A percentile compares a stretch with the other conserved stretches of the same genome.
Conservation (phyloP, 1,140 invertebrate genomes). For the Adoxophyes honmai region DNA sequence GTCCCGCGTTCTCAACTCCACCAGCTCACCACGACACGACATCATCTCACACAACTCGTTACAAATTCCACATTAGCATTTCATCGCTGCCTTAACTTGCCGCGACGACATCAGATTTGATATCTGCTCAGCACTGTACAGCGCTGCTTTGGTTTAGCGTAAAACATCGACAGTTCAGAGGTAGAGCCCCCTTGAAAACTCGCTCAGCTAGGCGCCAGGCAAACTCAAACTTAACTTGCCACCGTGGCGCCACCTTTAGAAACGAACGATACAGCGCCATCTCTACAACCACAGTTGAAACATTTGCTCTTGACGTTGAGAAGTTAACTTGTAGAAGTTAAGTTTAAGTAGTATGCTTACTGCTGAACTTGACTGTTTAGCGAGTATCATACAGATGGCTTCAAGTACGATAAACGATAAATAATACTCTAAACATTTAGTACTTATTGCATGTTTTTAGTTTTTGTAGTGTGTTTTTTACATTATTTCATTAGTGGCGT, state of each 20-base stretch:
- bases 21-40: conserved; percentile 26
- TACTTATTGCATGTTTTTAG: no score
- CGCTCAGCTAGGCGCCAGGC: neutral
- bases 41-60: neutral
- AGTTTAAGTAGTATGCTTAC: neutral
- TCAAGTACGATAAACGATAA: neutral
- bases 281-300: neutral
- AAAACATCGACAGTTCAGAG: neutral
- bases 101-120: no score
- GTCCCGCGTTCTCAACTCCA: conserved; percentile 35
- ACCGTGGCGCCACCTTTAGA: neutral
- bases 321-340: neutral
- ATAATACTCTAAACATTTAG: no score
- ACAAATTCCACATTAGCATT: neutral
- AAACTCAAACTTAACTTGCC: conserved; percentile 11
- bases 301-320: neutral
- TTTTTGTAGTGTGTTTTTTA: no score
- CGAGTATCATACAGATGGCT: neutral
- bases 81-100: neutral
- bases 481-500: no score
- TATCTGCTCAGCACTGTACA: neutral
- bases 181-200: neutral
- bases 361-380: neutral
- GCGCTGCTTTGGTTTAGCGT: neutral
- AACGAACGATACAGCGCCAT: neutral